Evolutionary conservation across 2,888 invertebrate species (phyloP).

Genomic region (Thera obeliscata): DNA sequence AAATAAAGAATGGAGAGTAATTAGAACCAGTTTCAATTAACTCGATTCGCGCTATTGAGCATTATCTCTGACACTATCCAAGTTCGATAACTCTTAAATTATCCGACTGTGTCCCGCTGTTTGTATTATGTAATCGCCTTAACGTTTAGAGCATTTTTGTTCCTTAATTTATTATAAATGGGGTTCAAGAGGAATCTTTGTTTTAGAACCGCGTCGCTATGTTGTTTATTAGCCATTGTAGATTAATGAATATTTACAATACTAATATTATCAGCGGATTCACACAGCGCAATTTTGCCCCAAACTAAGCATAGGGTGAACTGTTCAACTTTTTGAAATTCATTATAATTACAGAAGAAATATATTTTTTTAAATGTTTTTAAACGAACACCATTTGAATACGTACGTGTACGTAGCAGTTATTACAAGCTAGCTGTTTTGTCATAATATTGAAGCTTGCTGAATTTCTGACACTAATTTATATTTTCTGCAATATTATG

Average conservation of each 20-base stretch:
- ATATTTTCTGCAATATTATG: constrained; percentile 17
- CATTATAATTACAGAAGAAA: too few relatives aligned
- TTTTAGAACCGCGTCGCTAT: not conserved
- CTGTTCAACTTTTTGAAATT: too few relatives aligned
- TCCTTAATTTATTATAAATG: constrained; percentile 4
- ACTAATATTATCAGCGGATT: too few relatives aligned
- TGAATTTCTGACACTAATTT: constrained; percentile 12
- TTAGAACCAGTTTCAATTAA: constrained; percentile 37
- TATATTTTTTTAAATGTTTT: not conserved
- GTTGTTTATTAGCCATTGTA: constrained; percentile 13
- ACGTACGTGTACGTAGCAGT: not conserved
- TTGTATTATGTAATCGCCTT: constrained; percentile 21
- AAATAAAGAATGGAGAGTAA: constrained; percentile 26
- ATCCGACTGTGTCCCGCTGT: constrained; percentile 16
- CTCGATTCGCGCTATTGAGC: constrained; percentile 35
- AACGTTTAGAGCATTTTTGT: constrained; percentile 13
- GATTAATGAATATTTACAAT: too few relatives aligned
- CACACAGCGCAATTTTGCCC: too few relatives aligned
- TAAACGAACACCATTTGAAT: not conserved
- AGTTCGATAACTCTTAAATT: constrained; percentile 37
- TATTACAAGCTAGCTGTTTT: not conserved
- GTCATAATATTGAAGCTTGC: not conserved
- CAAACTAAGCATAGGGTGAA: too few relatives aligned
- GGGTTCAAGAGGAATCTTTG: not conserved
- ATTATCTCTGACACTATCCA: constrained; percentile 34